These are phyloP conservation scores for Drosophila burlai DNA, from an alignment of 1,140 invertebrate species.

Conservation along the genomic window DNA sequence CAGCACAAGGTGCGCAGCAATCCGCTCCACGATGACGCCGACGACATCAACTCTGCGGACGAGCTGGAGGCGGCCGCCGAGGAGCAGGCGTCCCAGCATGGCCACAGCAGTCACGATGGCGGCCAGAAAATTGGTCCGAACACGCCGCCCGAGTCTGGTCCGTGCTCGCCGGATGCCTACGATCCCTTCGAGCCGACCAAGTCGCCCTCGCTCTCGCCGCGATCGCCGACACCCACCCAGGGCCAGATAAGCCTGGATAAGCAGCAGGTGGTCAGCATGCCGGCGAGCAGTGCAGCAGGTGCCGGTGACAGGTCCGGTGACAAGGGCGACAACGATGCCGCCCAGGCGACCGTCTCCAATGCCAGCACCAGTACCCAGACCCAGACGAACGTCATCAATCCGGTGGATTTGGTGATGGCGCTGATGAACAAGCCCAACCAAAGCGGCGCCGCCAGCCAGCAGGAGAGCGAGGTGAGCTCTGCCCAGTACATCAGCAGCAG, in stretches of 20 bases:
- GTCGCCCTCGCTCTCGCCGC: slow-evolving; percentile 88
- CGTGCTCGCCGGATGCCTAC: slow-evolving; percentile 88
- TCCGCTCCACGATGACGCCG: slow-evolving; percentile 87
- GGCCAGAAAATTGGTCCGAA: slow-evolving; percentile 85
- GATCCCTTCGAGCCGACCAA: slow-evolving; percentile 95
- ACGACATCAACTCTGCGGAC: slow-evolving; percentile 80
- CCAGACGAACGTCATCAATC: slow-evolving; percentile 65
- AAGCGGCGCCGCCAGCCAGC: slow-evolving; percentile 39
- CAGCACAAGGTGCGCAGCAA: slow-evolving; percentile 88
- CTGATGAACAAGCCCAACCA: slow-evolving; percentile 83
- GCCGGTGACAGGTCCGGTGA: slow-evolving; percentile 16
- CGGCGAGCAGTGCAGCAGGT: slow-evolving; percentile 13
- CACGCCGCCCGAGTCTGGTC: slow-evolving; percentile 84
- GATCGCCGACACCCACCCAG: slow-evolving; percentile 76
- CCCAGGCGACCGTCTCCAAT: slow-evolving; percentile 32
- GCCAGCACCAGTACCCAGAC: slow-evolving; percentile 48
- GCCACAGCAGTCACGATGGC: slow-evolving; percentile 33
- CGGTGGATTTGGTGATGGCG: slow-evolving; percentile 80
- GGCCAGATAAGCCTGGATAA: slow-evolving; percentile 52
- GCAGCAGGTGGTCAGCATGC: slow-evolving; percentile 11
- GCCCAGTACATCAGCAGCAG: slow-evolving; percentile 67
- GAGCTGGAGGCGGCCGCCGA: slow-evolving; percentile 57
- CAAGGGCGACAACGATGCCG: slow-evolving; percentile 41
- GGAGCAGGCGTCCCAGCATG: slow-evolving; percentile 23
- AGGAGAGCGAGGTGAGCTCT: slow-evolving; percentile 64